These are phyloP conservation scores for Lucinisca nassula DNA, from an alignment of 2,888 invertebrate genomes.

Conservation along the genomic window DNA sequence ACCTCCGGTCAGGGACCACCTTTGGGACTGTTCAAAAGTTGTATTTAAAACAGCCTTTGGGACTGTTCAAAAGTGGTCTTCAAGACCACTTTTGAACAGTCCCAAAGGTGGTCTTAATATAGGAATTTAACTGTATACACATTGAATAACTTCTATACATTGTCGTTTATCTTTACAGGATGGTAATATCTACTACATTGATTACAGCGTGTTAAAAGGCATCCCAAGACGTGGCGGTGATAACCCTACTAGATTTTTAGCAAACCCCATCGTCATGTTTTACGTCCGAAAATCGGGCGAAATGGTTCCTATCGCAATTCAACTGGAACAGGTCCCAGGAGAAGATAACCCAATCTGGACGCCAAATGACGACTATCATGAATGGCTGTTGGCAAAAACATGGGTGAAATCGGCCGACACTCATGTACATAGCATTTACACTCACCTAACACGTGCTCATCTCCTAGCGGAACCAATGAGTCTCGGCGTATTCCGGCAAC, in stretches of 20 bases:
- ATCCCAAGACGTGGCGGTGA: slow-evolving; percentile 30
- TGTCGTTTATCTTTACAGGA: slow-evolving; percentile 47
- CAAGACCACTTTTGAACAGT: too few species aligned
- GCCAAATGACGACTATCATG: slow-evolving; percentile 52
- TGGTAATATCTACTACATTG: slow-evolving; percentile 65
- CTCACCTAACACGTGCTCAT: slow-evolving; percentile 58
- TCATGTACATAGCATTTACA: slow-evolving; percentile 57
- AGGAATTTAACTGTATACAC: too few species aligned
- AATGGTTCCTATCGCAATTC: slow-evolving; percentile 67
- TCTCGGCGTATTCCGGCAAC: slow-evolving; percentile 52
- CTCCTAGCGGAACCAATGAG: slow-evolving; percentile 58
- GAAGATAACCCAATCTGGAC: slow-evolving; percentile 67
- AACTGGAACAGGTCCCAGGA: slow-evolving; percentile 54
- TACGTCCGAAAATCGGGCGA: slow-evolving; percentile 51
- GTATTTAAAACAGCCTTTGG: too few species aligned
- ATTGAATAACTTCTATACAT: too few species aligned
- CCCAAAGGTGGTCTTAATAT: too few species aligned
- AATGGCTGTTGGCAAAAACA: slow-evolving; percentile 64
- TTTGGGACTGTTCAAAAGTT: too few species aligned
- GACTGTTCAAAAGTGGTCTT: too few species aligned
- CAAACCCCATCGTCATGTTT: slow-evolving; percentile 60
- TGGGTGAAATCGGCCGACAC: slow-evolving; percentile 62
- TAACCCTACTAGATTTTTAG: slow-evolving; percentile 27
- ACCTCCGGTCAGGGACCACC: too few species aligned
- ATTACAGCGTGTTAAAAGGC: slow-evolving; percentile 52